Percentiles rank a stretch among this genome's conserved stretches.
Conservation (phyloP, 2,113 vertebrate genomes). For the Pseudois nayaur region DNA sequence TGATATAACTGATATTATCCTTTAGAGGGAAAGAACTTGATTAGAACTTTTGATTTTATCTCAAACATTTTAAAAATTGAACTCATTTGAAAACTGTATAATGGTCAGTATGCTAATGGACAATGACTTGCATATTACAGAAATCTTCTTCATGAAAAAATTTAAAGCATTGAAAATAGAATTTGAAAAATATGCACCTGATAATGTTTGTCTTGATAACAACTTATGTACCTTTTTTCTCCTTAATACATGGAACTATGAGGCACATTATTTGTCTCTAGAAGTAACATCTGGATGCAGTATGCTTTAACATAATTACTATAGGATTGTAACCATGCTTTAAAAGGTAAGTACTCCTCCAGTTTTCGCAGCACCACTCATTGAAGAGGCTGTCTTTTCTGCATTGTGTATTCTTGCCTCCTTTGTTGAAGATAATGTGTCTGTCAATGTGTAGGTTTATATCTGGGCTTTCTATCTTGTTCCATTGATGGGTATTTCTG, state of each 20-base stretch:
- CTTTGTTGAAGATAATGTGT: not conserved
- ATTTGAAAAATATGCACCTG: not conserved
- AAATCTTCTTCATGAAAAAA: not conserved
- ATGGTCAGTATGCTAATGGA: not conserved
- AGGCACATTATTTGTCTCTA: not conserved
- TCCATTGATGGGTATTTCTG: not conserved
- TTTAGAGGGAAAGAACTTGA: not conserved
- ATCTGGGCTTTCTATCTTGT: not conserved
- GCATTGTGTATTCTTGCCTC: not conserved
- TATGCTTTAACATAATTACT: not conserved
- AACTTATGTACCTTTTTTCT: not conserved
- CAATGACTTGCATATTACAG: not conserved
- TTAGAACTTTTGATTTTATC: not conserved
- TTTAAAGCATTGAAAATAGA: not conserved
- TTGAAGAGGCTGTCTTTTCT: not conserved
- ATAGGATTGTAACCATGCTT: not conserved
- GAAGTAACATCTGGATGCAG: not conserved
- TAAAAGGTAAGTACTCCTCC: not conserved
- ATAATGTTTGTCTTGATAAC: not conserved
- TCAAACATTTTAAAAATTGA: not conserved
- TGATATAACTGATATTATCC: not conserved
- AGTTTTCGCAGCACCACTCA: not conserved
- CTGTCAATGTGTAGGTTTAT: not conserved
- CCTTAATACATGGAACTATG: not conserved
- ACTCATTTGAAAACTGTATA: not conserved